Percentiles rank a stretch among this genome's conserved stretches.
Conservation (phyloP, 2,888 invertebrate species). For the Nephrotoma appendiculata region DNA sequence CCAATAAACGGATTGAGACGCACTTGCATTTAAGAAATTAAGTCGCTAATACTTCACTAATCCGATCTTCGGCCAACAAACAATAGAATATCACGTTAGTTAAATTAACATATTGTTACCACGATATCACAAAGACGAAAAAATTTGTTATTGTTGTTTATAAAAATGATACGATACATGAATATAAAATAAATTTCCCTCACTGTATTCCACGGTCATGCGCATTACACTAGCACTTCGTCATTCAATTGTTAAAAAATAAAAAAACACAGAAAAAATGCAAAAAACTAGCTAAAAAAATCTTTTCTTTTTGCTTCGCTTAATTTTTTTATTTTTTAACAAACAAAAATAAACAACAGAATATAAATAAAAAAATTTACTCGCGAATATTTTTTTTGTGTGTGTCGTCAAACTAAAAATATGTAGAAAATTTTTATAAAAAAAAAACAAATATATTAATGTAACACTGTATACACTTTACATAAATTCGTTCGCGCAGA, state of each 20-base stretch:
- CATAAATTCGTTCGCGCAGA: not conserved
- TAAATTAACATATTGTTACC: not conserved
- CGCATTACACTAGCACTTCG: not conserved
- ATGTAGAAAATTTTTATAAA: not conserved
- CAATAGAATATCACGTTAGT: not conserved
- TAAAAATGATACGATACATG: not conserved
- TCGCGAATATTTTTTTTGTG: not conserved
- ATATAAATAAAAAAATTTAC: not conserved
- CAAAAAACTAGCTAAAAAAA: not conserved
- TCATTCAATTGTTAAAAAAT: not conserved
- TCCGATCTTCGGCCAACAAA: not conserved
- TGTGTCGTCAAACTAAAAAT: not conserved
- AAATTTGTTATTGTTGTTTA: not conserved
- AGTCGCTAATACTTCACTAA: no score
- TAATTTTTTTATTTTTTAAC: not conserved
- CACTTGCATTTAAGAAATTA: no score
- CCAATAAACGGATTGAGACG: no score
- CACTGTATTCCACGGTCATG: not conserved
- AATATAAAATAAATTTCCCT: not conserved
- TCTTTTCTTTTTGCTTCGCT: not conserved
- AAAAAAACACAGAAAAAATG: not conserved
- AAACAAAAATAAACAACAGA: slow-evolving; percentile 1
- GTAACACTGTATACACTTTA: not conserved
- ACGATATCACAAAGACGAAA: not conserved
- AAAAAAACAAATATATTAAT: not conserved